Evolutionary conservation across 2,888 invertebrate species (phyloP), one percentile per base, ranked within the genome.

Genomic region (Limnephilus auricula): DNA sequence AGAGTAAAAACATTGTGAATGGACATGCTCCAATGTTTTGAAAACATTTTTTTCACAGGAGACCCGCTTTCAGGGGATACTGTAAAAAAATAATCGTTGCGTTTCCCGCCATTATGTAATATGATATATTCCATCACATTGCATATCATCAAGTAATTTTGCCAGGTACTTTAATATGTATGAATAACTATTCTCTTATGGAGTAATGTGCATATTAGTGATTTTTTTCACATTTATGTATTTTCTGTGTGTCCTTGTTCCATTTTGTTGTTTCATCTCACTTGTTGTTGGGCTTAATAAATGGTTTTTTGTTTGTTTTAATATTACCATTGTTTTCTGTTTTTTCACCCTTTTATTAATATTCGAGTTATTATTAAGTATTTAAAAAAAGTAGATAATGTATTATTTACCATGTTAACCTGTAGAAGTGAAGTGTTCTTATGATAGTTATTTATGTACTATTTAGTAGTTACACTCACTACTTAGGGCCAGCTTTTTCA

Each of bases 231-330:
- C 65, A 65, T 65, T 25, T 65, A n/a, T 65, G 9, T 65, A 84
- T 84, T 84, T 40, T 40, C 40, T 45, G n/a, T 87, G 87, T 87
- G 31, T 87, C 65, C 87, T 87, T 87, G 37, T 84, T 37, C 34
- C 34, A n/a, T 34, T 32, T 65, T 87, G 50, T 87, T 87, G 25
- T 50, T 87, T 65, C 87, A 87, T 32, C 86, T 87, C 65, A 85
- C 50, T 87, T 87, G 87, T 87, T 87, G 87, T 87, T 87, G 87
- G 87, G 87, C 87, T 87, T 87, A 87, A 87, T 87, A 87, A 87
- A 87, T 78, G 50, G 18, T 84, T 32, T 84, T 84, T 87, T 87
- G 45, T 87, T 87, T 87, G 87, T 87, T 87, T 87, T 65, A 87
- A 87, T 87, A 34, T 87, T 87, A 87, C 32, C 13, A 30, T n/a